phyloP scores from a whole-genome alignment of 2,113 vertebrate species.

The Hydrolagus affinis region DNA sequence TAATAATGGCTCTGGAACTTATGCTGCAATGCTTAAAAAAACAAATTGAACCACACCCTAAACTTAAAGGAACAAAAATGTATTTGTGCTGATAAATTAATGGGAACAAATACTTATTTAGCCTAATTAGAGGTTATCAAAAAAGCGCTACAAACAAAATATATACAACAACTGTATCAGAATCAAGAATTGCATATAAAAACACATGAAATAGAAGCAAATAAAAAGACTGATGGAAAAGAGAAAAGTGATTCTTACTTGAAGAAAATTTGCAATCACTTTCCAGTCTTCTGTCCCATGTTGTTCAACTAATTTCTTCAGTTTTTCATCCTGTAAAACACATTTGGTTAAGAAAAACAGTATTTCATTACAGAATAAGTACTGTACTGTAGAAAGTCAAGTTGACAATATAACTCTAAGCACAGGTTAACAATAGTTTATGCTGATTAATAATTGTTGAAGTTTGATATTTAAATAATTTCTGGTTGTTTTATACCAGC shows the following conservation, averaged over 20 bases:
- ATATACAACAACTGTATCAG: not conserved
- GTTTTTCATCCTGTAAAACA: constrained; percentile 80
- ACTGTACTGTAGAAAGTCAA: not conserved
- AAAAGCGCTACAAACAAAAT: not conserved
- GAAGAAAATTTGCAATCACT: constrained; percentile 86
- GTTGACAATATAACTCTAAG: not conserved
- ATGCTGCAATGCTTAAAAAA: not conserved
- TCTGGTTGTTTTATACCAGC: not conserved
- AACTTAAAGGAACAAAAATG: not conserved
- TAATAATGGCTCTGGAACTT: not conserved
- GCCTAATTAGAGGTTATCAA: not conserved
- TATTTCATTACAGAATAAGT: not conserved
- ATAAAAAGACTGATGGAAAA: constrained; percentile 22
- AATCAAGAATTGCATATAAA: not conserved
- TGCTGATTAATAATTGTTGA: not conserved
- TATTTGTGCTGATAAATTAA: not conserved
- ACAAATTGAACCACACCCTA: too few species aligned
- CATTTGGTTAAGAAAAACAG: not conserved
- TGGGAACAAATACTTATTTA: not conserved
- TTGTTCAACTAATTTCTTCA: constrained; percentile 92
- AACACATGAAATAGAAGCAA: not conserved
- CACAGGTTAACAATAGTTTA: not conserved
- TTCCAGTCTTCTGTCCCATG: constrained; percentile 98
- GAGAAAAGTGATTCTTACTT: constrained; percentile 62
- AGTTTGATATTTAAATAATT: not conserved